Evolutionary conservation across 64 coral and sea anemone species (phyloP), one percentile per base, ranked within the genome.

Genomic region (Montipora cactus): DNA sequence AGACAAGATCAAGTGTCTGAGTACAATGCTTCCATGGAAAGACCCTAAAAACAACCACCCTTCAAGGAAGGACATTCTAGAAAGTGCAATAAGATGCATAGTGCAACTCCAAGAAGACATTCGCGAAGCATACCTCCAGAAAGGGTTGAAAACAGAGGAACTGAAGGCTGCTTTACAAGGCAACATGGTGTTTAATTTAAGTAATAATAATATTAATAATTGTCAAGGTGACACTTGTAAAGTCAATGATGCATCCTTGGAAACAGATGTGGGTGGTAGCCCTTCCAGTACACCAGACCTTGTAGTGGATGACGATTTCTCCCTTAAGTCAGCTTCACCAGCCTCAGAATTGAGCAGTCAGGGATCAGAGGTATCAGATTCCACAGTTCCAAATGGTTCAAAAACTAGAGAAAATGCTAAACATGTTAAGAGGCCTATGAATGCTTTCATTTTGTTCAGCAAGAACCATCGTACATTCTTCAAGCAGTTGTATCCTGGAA

Each of bases 371-470:
- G 45, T 49, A 50, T n/a, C 14, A 50, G 82, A 71, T 25, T 57
- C 53, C 11, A 19, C 25, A 59, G 10, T 1, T 48, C 6, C 59
- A 5, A 6, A 50, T 48, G 47, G 67, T 51, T 19, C 15, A 8
- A 86, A 49, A 19, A 25, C 53, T 81, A n/a, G 7, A n/a, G 82
- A 86, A 49, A 86, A 4, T 5, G 16, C 19, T 49, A 68, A 70
- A 71, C 66, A 71, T 49, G 46, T 93, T 22, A 93, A 93, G 59
- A 49, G 92, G n/a, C 92, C 92, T 19, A 93, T 93, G 92, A 93
- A 93, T 81, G 84, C 92, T 5, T 93, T 93, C 25, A 28, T 93
- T 8, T 47, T 88, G 49, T 93, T 88, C 59, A 93, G 92, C 25
- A 50, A 84, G 23, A 55, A 82, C n/a, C 74, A 92, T 72, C 49